Evolutionary conservation across 2,888 invertebrate genomes (phyloP), one percentile per base, ranked within the genome.

Genomic region (Rhagophthalmus giganteus): DNA sequence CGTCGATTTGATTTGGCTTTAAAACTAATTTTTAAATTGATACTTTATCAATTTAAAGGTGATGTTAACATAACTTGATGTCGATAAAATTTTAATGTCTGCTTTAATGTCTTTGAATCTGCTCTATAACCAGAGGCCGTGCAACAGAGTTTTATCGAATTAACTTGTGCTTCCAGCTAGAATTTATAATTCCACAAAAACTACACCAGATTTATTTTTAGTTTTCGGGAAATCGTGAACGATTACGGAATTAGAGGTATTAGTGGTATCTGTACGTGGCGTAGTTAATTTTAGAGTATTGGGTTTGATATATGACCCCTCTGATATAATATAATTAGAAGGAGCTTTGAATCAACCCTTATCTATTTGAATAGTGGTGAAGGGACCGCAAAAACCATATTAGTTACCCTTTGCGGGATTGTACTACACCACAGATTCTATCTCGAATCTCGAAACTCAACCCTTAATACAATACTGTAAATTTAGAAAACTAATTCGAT

Each of bases 251-350:
- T 45, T 51, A 39, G 45, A 50, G 52, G 48, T 52, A 52, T 55
- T 57, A 54, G 56, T 52, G 54, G 50, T 57, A 57, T 54, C 53
- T 50, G 42, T 53, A 46, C 49, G 47, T 48, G 38, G 38, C 30
- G 44, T 55, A 49, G 55, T 55, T 55, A 55, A 55, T 53, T 53
- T 53, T 53, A 48, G 53, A 55, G 49, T 53, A 53, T 71, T 70
- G 63, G 65, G 67, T 66, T 68, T 74, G 73, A 73, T 74, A 72
- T 74, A 73, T 71, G 72, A 73, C 71, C 71, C 70, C 63, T 68
- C 71, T 72, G 72, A 73, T 72, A 72, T 73, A 74, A 73, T 73
- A 73, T 73, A 73, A 74, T 73, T 74, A 74, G 72, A 69, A 70
- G 68, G 67, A 72, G 72, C 71, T 72, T 70, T 71, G 71, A 69